Base-by-base conservation (phyloP, 2,888 invertebrate species). In the Pterostichus niger region DNA sequence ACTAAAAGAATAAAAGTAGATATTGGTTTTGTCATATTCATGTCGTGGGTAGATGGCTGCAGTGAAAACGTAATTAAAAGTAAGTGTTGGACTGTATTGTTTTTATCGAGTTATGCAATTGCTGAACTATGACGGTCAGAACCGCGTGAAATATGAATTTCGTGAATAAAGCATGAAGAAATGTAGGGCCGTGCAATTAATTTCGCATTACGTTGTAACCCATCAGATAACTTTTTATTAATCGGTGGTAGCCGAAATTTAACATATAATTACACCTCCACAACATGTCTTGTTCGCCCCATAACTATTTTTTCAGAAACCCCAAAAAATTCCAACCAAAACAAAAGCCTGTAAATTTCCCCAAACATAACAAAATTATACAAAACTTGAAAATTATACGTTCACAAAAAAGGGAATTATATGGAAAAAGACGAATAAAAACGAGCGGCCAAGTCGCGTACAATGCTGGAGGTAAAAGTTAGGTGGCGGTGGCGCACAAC, bases 351-450 rank as follows among this genome's bases (percentile, higher is more conserved):
- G 56, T 76, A 54, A 76, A 52, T 76, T 76, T 56, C 33, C 33
- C 35, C 56, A 35, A 76, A 76, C 76, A 56, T 56, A 76, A 76
- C 76, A 76, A 76, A 76, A 76, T 76, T 76, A 76, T 76, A 76
- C 76, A 76, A 76, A 33, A 54, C 76, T 76, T 56, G 40, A 40
- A 76, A 75, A 75, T 75, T 75, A 75, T 52, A 13, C 49, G n/a
- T 52, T 13, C 13, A 56, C 52, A 56, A 76, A 76, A 76, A 76
- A 56, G 35, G 68, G 76, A 46, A 76, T 76, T n/a, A 76, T 76
- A 76, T 40, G 56, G 46, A 76, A 76, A 56, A 56, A 56, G 76
- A 76, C 13, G 17, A 15, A 56, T 13, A 76, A 76, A 76, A 76
- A 76, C 40, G 40, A 40, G 40, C 40, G 40, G 9, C 7, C 9